A percentile compares a stretch with the other conserved stretches of the same genome.
Conservation (phyloP, 2,888 invertebrate species). For the Macropis europaea region DNA sequence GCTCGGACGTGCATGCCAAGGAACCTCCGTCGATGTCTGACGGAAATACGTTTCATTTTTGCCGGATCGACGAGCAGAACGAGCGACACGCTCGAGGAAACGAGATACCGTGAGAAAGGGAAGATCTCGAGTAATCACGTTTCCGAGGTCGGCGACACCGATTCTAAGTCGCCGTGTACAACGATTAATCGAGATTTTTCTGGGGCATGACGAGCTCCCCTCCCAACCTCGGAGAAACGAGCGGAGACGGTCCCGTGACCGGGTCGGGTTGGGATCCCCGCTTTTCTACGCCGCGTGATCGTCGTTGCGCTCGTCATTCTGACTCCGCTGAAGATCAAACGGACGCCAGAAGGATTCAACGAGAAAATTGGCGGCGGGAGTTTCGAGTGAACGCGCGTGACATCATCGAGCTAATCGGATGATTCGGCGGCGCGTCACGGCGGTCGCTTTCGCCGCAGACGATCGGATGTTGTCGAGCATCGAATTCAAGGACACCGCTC, state of each 20-base stretch:
- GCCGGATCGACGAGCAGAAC: constrained; percentile 51
- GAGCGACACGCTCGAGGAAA: constrained; percentile 61
- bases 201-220: constrained; percentile 33
- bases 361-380: neutral
- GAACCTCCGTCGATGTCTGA: no score
- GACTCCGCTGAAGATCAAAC: neutral
- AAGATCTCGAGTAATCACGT: constrained; percentile 54
- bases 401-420: no score
- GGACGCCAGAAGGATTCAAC: neutral
- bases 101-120: constrained; percentile 61
- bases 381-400: neutral
- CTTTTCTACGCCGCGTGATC: neutral
- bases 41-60: constrained; percentile 45
- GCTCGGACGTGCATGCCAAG: no score
- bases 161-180: constrained; percentile 17
- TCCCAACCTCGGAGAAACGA: neutral
- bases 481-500: no score
- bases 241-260: no score
- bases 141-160: constrained; percentile 59
- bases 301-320: neutral
- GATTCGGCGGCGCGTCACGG: no score
- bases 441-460: no score
- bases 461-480: no score
- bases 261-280: neutral
- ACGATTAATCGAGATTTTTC: constrained; percentile 46